Evolutionary conservation across 64 coral and sea anemone genomes (phyloP).

Genomic region (Montipora capricornis): DNA sequence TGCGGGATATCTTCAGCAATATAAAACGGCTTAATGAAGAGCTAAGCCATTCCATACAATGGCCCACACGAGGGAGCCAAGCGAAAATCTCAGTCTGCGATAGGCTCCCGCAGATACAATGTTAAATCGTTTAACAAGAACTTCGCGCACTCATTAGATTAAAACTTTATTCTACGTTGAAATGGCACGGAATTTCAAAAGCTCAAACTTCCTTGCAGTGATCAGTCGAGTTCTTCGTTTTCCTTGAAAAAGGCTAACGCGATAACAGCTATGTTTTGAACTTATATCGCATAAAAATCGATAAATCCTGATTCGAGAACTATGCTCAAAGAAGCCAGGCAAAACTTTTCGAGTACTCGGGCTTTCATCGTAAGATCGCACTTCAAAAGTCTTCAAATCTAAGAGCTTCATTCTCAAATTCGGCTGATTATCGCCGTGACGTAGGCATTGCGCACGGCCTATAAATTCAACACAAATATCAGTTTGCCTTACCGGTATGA

Average conservation of each 20-base stretch:
- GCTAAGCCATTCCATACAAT: not conserved
- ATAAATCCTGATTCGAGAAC: not conserved
- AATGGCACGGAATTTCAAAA: not conserved
- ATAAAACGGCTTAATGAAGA: not conserved
- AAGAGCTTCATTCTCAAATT: constrained; percentile 41
- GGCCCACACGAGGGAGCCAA: not conserved
- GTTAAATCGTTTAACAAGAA: not conserved
- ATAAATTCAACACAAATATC: not conserved
- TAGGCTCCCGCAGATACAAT: not conserved
- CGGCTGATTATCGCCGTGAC: not conserved
- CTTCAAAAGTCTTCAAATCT: constrained; percentile 28
- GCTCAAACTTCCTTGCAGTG: not conserved
- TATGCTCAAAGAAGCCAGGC: not conserved
- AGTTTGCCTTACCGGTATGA: not conserved
- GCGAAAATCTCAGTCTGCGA: not conserved
- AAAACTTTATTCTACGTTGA: not conserved
- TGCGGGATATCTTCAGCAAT: not conserved
- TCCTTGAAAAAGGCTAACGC: constrained; percentile 12
- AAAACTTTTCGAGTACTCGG: not conserved
- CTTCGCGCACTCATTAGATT: not conserved
- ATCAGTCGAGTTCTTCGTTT: not conserved
- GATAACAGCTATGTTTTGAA: not conserved
- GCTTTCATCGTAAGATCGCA: not conserved
- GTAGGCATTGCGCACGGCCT: not conserved
- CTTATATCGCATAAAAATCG: not conserved